These are phyloP conservation scores for Pristiophorus japonicus DNA, from an alignment of 2,113 vertebrate genomes.

Conservation along the genomic window DNA sequence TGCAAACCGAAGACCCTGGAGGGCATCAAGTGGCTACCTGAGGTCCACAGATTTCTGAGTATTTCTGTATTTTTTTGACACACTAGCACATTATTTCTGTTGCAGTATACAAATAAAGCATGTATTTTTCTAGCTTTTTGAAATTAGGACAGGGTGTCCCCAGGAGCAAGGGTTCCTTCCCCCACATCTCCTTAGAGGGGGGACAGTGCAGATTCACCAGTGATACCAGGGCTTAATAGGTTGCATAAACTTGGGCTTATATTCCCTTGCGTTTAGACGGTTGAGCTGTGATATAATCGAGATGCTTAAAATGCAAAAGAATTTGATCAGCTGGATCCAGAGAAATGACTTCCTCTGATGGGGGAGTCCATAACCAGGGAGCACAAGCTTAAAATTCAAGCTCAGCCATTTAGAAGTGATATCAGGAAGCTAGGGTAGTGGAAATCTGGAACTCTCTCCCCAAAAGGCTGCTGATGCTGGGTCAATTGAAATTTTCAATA, in stretches of 20 bases:
- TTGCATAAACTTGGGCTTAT: too few relatives aligned
- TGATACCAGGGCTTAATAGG: not conserved
- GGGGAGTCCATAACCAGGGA: not conserved
- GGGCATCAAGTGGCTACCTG: too few relatives aligned
- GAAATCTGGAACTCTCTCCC: not conserved
- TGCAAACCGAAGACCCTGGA: too few relatives aligned
- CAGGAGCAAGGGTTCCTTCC: too few relatives aligned
- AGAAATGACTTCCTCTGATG: not conserved
- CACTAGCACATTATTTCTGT: too few relatives aligned
- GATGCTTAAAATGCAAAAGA: not conserved
- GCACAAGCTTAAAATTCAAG: not conserved
- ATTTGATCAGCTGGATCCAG: not conserved
- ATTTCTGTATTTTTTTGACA: too few relatives aligned
- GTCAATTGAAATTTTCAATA: not conserved
- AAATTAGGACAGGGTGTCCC: too few relatives aligned
- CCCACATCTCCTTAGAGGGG: too few relatives aligned
- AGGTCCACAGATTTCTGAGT: too few relatives aligned
- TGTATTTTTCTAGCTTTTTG: too few relatives aligned
- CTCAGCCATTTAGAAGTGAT: not conserved
- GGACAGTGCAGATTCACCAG: not conserved
- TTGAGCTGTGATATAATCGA: not conserved
- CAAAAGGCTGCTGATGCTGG: not conserved
- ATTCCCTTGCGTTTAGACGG: too few relatives aligned
- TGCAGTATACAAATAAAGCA: too few relatives aligned
- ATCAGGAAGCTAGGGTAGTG: not conserved